Base-by-base conservation (phyloP, 2,797 vertebrate species). In the Emys orbicularis region DNA sequence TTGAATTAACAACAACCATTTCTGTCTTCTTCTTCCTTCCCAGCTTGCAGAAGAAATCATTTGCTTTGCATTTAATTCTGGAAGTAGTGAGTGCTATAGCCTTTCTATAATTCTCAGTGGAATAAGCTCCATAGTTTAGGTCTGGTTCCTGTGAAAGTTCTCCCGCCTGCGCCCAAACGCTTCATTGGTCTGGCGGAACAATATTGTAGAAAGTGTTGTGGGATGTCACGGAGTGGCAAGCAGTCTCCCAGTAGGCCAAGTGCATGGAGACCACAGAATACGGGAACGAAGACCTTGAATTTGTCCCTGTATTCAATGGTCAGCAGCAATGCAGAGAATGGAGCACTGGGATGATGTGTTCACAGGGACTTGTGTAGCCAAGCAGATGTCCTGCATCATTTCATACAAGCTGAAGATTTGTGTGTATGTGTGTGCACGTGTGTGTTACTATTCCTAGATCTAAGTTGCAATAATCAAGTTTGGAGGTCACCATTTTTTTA, bases 401-500 rank as follows among this genome's bases (percentile, higher is more conserved):
- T 13, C 13, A 79, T 27, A 5, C 50, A 68, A 80, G 52, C 89
- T 82, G 12, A 87, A 93, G 49, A 44, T 86, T 83, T 95, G 94
- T 85, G 37, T 83, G 34, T 83, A 11, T 31, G 27, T 84, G 37
- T 76, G 59, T 77, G 11, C 5, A 12, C 10, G 11, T 57, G 56
- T 27, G 56, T 57, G 56, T 59, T 59, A 59, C 57, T 89, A 88
- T 88, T 95, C 37, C 53, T 59, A 59, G 29, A 59, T 5, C 72
- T 29, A 25, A 18, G 44, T 77, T 93, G 50, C 44, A 96, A 93
- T 54, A 76, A 90, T 61, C 76, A 89, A 76, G 65, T 37, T 21
- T 21, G 7, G 57, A 59, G 29, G 57, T 59, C 27, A 59, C 57
- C 81, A 86, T 92, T 96, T 93, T 87, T 87, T 59, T 59, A 95